Evolutionary conservation across 2,888 invertebrate genomes (phyloP).

Genomic region (Chesias legatella): DNA sequence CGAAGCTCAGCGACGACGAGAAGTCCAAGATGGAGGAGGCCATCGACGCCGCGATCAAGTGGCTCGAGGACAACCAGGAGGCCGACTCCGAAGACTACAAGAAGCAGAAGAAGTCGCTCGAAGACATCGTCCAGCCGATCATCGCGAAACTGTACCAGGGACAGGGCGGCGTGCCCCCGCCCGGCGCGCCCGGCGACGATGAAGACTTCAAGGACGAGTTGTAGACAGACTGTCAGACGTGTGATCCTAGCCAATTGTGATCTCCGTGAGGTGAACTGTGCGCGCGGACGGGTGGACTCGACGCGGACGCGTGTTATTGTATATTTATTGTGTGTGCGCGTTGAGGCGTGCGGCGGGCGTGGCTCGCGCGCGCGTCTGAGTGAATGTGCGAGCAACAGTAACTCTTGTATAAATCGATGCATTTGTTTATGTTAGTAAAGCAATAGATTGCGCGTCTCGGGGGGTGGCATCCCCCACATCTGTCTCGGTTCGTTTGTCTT

Average conservation of each 20-base stretch:
- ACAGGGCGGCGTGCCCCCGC: constrained; percentile 89
- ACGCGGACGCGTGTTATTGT: constrained; percentile 59
- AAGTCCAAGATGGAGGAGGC: constrained; percentile 96
- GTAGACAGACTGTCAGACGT: constrained; percentile 74
- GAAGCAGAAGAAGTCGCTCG: constrained; percentile 96
- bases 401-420: constrained; percentile 66
- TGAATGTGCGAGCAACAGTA: constrained; percentile 30
- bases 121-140: constrained; percentile 97
- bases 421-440: constrained; percentile 68
- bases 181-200: constrained; percentile 85
- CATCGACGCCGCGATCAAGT: constrained; percentile 98
- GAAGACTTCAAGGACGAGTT: constrained; percentile 92
- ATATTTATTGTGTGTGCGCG: constrained; percentile 67
- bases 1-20: constrained; percentile 93
- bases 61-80: constrained; percentile 97
- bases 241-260: constrained; percentile 69
- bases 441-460: constrained; percentile 47
- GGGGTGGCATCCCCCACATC: constrained; percentile 44
- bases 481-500: constrained; percentile 39
- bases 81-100: constrained; percentile 95
- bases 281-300: constrained; percentile 10
- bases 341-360: too few relatives aligned
- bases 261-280: constrained; percentile 50
- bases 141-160: constrained; percentile 97
- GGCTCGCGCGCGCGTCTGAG: constrained; percentile 35